phyloP scores from a whole-genome alignment of 2,113 vertebrate genomes.

The Charina bottae region DNA sequence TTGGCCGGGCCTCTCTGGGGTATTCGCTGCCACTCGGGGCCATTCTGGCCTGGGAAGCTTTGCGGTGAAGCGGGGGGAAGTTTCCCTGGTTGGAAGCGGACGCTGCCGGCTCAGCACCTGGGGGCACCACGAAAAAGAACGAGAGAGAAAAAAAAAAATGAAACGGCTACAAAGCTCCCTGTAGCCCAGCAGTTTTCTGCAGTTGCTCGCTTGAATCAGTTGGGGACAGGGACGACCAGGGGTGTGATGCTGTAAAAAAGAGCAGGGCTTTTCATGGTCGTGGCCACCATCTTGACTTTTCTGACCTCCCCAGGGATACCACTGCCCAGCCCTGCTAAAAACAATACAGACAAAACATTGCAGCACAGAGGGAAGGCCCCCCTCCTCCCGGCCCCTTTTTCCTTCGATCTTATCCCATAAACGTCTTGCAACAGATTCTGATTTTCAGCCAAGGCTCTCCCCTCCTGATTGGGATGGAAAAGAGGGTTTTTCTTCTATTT shows the following conservation, averaged over 20 bases:
- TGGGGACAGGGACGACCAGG: neutral
- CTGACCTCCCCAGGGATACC: too few species aligned
- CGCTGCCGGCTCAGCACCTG: constrained; percentile 51
- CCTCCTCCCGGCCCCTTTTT: neutral
- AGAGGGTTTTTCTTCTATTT: neutral
- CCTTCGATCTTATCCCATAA: neutral
- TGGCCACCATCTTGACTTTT: too few species aligned
- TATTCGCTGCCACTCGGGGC: constrained; percentile 49
- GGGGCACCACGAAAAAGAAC: neutral
- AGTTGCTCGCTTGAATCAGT: neutral
- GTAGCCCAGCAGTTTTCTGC: neutral
- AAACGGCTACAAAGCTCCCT: neutral
- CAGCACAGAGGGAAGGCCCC: neutral
- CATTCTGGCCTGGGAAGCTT: constrained; percentile 59
- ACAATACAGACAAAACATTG: too few species aligned
- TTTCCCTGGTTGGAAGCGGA: constrained; percentile 57
- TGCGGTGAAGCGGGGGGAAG: constrained; percentile 47
- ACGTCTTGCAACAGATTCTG: neutral
- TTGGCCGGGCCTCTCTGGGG: constrained; percentile 31
- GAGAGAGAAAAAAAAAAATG: too few species aligned
- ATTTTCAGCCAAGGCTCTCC: neutral
- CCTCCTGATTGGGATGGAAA: neutral
- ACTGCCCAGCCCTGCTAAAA: too few species aligned
- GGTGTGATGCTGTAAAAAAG: too few species aligned
- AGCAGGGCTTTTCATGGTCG: too few species aligned